These are phyloP conservation scores for Saccopteryx bilineata DNA, from an alignment of 2,113 vertebrate species.

Conservation along the genomic window DNA sequence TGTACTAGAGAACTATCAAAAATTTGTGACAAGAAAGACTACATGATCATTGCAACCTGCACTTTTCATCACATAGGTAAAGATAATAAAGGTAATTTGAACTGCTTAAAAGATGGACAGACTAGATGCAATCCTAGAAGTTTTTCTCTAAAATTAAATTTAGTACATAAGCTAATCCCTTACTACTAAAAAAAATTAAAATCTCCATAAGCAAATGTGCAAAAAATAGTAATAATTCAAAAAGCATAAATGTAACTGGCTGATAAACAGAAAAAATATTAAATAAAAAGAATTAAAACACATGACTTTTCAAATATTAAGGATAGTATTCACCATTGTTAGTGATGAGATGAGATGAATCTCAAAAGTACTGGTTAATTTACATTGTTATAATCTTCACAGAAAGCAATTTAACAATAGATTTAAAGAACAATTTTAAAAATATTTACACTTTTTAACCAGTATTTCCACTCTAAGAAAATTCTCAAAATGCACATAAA, in stretches of 20 bases:
- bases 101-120: not conserved
- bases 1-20: slow-evolving; percentile 3
- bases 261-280: not conserved
- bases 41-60: not conserved
- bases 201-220: not conserved
- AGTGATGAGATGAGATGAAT: not conserved
- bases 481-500: slow-evolving; percentile 28
- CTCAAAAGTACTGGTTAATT: not conserved
- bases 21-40: not conserved
- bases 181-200: slow-evolving; percentile 23
- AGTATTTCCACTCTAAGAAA: slow-evolving; percentile 20
- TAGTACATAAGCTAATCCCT: not conserved
- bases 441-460: not conserved
- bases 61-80: slow-evolving; percentile 27
- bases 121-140: not conserved
- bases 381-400: not conserved
- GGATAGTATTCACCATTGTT: not conserved
- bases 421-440: slow-evolving; percentile 26
- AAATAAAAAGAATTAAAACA: slow-evolving; percentile 23
- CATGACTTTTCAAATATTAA: not conserved
- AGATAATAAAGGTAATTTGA: slow-evolving; percentile 34
- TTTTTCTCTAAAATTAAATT: slow-evolving; percentile 58
- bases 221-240: not conserved
- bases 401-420: slow-evolving; percentile 37
- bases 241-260: not conserved